Base-by-base conservation (phyloP, 1,140 invertebrate genomes). In the Drosophila dunni region DNA sequence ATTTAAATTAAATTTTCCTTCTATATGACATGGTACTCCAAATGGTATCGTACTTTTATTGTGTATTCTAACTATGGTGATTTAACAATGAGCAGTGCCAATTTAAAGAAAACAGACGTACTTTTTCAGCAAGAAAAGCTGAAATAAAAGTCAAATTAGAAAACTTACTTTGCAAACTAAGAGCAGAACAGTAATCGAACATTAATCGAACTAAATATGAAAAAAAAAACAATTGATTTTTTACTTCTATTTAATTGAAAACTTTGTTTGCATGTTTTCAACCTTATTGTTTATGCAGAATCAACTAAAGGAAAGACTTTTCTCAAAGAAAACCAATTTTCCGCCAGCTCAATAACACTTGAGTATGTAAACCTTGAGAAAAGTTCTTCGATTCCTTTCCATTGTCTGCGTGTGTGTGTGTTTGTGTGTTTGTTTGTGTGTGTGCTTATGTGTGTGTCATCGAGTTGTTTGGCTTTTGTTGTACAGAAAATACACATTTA, bases 241-340 rank as follows among this genome's bases (percentile, higher is more conserved):
- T 57, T 46, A 29, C 42, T 58, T 29, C 17, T 38, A 56, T 57
- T 66, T 48, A 15, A 48, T 36, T 50, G 40, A 61, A 57, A 76
- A 62, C 44, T 66, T 75, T 83, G 40, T 62, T 60, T 62, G 60
- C 50, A 42, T 62, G 46, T 45, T 60, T 69, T 50, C 8, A 33
- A 38, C 17, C 13, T 66, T 13, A 46, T 66, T 24, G 70, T 62
- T 71, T 33, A 75, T 75, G 46, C 72, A 51, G 46, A 54, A 48
- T 33, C 40, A 46, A 11, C 6, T 24, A 29, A 15, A 51, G 17
- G 44, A 75, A 50, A 60, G 65, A 75, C 65, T 81, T 65, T 63
- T 69, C 75, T 63, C 57, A 81, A 85, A 76, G 67, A 78, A 77
- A 88, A 79, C 58, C 83, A 79, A 88, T 86, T 88, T 88, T 75